phyloP scores from a whole-genome alignment of 2,113 vertebrate species.

The Trogon surrucura region DNA sequence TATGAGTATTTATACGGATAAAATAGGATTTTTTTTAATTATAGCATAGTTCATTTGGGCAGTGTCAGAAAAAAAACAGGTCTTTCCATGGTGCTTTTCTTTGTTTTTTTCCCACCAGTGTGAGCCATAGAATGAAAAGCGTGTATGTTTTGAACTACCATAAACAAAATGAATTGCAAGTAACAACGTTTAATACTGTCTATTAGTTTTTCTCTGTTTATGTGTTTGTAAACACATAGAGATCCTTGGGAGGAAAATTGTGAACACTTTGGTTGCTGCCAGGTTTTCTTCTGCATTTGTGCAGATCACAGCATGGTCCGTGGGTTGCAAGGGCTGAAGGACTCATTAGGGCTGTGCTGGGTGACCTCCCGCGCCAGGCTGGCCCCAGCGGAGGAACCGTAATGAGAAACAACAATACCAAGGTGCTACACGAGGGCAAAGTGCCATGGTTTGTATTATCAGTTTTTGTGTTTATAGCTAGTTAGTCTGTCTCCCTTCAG shows the following conservation, averaged over 20 bases:
- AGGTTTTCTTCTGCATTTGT: background rate
- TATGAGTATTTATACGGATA: background rate
- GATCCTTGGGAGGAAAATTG: background rate
- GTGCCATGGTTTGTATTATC: background rate
- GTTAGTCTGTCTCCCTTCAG: background rate
- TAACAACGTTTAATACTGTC: background rate
- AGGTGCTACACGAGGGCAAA: background rate
- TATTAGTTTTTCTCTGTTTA: background rate
- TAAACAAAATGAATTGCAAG: background rate
- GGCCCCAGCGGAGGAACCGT: fast-evolving
- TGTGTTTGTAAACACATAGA: background rate
- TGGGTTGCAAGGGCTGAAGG: background rate
- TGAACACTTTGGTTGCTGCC: background rate
- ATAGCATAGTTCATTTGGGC: background rate
- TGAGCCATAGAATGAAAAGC: background rate
- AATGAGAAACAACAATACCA: background rate
- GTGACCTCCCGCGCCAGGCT: background rate
- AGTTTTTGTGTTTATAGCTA: background rate
- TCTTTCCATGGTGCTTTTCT: background rate
- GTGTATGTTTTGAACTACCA: background rate
- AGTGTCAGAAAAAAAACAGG: background rate
- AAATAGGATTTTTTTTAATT: background rate
- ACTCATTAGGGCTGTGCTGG: background rate
- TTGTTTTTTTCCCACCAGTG: background rate
- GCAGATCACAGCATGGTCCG: background rate